A percentile compares a stretch with the other conserved stretches of the same genome.
Evolutionary conservation across 2,888 invertebrate genomes (phyloP).

Genomic region (Cacoxenus indagator): DNA sequence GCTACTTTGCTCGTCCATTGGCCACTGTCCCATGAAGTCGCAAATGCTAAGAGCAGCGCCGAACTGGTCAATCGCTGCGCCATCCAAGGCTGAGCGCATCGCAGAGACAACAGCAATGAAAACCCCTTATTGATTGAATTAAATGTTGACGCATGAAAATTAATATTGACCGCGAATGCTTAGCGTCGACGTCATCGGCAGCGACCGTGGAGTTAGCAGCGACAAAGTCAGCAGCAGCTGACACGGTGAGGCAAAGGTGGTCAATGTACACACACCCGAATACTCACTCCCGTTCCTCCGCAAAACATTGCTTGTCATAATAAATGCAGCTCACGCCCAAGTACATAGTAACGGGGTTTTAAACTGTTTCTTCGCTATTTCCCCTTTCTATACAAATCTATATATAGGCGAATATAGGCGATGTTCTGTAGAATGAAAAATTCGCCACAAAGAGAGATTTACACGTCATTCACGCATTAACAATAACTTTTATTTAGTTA

Average conservation of each 20-base stretch:
- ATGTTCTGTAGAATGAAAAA: too few relatives aligned
- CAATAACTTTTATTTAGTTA: too few relatives aligned
- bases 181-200: not conserved
- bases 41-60: slow-evolving; percentile 55
- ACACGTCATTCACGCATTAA: too few relatives aligned
- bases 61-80: slow-evolving; percentile 30
- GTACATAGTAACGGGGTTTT: slow-evolving; percentile 64
- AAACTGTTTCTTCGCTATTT: too few relatives aligned
- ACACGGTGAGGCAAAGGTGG: too few relatives aligned
- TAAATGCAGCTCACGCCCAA: slow-evolving; percentile 61
- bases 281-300: slow-evolving; percentile 23
- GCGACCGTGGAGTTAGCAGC: slow-evolving; percentile 38
- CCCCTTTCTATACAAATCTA: too few relatives aligned
- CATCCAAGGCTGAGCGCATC: slow-evolving; percentile 49
- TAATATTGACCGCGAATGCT: slow-evolving; percentile 57
- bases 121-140: slow-evolving; percentile 63
- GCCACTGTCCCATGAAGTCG: slow-evolving; percentile 4
- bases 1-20: slow-evolving; percentile 35
- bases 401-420: too few relatives aligned
- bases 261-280: not conserved
- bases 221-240: slow-evolving; percentile 13
- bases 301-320: slow-evolving; percentile 29
- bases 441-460: too few relatives aligned
- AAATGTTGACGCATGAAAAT: slow-evolving; percentile 46
- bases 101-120: slow-evolving; percentile 46